Base-by-base conservation (phyloP, 53 echinoderm and acorn worm species). In the Echinometra lucunter region DNA sequence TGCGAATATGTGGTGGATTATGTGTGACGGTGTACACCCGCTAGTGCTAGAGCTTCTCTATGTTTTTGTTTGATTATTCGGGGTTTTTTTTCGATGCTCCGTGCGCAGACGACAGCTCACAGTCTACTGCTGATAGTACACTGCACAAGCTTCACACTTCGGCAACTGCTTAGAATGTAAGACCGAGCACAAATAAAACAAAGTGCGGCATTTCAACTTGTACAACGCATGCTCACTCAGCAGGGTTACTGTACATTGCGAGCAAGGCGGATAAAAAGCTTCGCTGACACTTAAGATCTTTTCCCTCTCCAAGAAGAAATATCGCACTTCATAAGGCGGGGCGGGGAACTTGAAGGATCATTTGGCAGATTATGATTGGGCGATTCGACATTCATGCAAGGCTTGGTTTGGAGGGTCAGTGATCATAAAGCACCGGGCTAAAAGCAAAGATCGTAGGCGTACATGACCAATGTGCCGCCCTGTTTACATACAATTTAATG, bases 291-390 rank as follows among this genome's bases (percentile, higher is more conserved):
- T 44, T 81, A 40, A 42, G 23, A 81, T 81, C 81, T 81, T 81
- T 81, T 44, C 21, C 34, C 27, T 30, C 85, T 85, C 30, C 19
- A 1, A 47, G 85, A 85, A 49, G 45, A 85, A 27, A n/a, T 49
- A 6, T 47, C 27, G 85, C 17, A 85, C 53, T 85, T 85, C 49
- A n/a, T 30, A 47, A 85, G 85, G 49, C n/a, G 85, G 49, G 85
- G 85, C 49, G 49, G 78, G 49, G 85, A 49, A 37, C n/a, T 85
- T 49, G 49, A 85, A 85, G 85, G 85, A 85, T 85, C 85, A 28
- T 85, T 49, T 85, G 85, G 85, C 17, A 49, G n/a, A n/a, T 85
- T 85, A 49, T 85, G 85, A 47, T 85, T 85, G 85, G 47, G 85
- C 49, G 30, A 85, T 49, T 85, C 85, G 45, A 49, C 49, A 21